Evolutionary conservation across 2,113 vertebrate species (phyloP).

Genomic region (Himantopus leucocephalus): DNA sequence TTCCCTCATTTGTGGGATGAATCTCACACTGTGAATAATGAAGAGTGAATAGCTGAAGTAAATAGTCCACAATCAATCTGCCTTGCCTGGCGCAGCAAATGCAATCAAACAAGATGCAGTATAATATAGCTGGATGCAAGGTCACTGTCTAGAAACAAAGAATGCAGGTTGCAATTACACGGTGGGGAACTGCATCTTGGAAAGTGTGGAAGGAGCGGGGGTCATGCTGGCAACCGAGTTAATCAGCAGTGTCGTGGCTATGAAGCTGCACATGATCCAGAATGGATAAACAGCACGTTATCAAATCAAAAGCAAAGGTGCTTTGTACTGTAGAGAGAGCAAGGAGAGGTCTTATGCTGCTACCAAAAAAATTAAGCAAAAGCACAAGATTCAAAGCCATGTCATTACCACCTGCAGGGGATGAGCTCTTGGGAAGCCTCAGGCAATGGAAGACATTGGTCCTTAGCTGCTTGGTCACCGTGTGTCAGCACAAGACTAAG

Average conservation of each 20-base stretch:
- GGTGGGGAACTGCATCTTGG: neutral
- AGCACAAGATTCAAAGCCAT: neutral
- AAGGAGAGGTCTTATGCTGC: neutral
- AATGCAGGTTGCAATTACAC: neutral
- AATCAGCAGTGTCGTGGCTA: rapidly evolving
- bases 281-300: neutral
- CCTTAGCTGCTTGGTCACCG: neutral
- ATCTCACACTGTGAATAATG: conserved; percentile 59
- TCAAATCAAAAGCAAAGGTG: neutral
- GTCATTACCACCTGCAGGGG: neutral
- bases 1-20: conserved; percentile 39
- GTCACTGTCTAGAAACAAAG: neutral
- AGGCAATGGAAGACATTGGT: neutral
- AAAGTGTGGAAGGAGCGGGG: neutral
- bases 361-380: neutral
- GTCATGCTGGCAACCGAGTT: neutral
- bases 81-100: neutral
- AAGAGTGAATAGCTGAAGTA: conserved; percentile 40
- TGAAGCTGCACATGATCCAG: neutral
- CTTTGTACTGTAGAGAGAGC: neutral
- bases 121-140: neutral
- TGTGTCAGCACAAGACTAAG: neutral
- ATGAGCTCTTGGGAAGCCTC: neutral
- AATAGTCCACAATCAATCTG: conserved; percentile 37
- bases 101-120: neutral